Percentiles rank a stretch among this genome's conserved stretches.
Conservation (phyloP, 2,797 vertebrate species). For the Jordanella pulchra region DNA sequence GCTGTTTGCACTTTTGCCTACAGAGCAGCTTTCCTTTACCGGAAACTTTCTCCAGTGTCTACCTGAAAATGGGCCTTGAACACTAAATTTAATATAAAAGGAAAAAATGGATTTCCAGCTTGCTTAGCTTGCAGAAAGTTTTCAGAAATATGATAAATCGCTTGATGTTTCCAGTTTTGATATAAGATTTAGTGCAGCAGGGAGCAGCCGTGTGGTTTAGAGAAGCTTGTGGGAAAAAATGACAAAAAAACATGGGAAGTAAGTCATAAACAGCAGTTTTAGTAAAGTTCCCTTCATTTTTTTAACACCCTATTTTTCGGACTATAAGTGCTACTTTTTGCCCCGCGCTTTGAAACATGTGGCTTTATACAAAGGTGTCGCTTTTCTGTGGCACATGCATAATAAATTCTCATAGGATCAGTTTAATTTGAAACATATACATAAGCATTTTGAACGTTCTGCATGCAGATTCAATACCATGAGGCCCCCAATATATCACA, state of each 20-base stretch:
- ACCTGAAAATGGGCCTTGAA: slow-evolving; percentile 15
- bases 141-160: slow-evolving; percentile 6
- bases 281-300: not conserved
- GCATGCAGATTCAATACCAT: too few relatives aligned
- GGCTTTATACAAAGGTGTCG: too few relatives aligned
- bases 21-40: slow-evolving; percentile 20
- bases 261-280: not conserved
- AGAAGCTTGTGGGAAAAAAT: not conserved
- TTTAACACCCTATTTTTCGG: too few relatives aligned
- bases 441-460: too few relatives aligned
- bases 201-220: not conserved
- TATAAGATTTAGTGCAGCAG: not conserved
- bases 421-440: too few relatives aligned
- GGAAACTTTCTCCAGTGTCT: slow-evolving; percentile 3
- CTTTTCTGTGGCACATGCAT: too few relatives aligned
- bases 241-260: too few relatives aligned
- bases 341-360: too few relatives aligned
- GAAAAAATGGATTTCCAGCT: not conserved
- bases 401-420: too few relatives aligned
- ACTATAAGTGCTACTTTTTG: too few relatives aligned
- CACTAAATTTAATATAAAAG: not conserved
- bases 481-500: too few relatives aligned
- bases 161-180: not conserved
- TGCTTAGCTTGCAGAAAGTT: not conserved
- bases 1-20: slow-evolving; percentile 11